Evolutionary conservation across 2,888 invertebrate species (phyloP).

Genomic region (Dioctria rufipes): DNA sequence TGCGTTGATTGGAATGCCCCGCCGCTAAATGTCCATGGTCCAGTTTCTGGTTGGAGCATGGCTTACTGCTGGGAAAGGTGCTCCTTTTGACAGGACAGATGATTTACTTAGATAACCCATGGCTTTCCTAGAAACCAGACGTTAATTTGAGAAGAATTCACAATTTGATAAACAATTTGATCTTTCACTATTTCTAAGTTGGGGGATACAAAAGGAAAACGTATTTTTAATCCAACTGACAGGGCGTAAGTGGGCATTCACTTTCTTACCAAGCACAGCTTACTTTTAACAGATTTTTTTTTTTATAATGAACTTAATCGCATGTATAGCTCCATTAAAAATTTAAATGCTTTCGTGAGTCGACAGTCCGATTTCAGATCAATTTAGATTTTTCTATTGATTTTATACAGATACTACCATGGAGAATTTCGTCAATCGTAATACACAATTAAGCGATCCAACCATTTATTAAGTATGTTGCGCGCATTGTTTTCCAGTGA

Average conservation of each 20-base stretch:
- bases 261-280: conserved; percentile 3
- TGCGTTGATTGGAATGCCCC: neutral
- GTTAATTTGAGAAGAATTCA: conserved; percentile 39
- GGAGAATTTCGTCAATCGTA: neutral
- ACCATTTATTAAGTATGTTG: neutral
- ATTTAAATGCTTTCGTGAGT: conserved; percentile 44
- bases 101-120: conserved; percentile 27
- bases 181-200: neutral
- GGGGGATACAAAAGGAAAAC: neutral
- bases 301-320: conserved; percentile 43
- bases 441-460: neutral
- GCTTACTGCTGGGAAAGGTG: conserved; percentile 42
- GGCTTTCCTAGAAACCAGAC: conserved; percentile 33
- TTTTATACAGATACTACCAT: conserved; percentile 4
- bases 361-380: conserved; percentile 1
- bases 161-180: conserved; percentile 1
- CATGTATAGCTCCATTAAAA: conserved; percentile 43
- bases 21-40: neutral
- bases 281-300: conserved; percentile 1
- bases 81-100: conserved; percentile 36
- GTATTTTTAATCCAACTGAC: conserved; percentile 11
- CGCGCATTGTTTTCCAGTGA: conserved; percentile 40
- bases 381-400: neutral
- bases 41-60: conserved; percentile 11
- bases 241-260: neutral